phyloP scores from a whole-genome alignment of 1,140 invertebrate species.

The Paraescarpia echinospica region DNA sequence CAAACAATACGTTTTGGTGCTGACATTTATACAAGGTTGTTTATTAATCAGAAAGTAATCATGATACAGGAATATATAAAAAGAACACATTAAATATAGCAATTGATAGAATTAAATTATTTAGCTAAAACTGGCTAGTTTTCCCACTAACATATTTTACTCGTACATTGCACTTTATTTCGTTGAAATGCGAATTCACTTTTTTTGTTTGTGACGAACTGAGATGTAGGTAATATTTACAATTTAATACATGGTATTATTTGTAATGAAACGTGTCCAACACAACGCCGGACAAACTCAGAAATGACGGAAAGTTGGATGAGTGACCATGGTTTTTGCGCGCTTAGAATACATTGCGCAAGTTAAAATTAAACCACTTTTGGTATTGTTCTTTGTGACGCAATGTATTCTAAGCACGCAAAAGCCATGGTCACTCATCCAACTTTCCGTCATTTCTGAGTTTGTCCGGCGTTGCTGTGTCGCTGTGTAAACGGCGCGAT shows the following conservation, averaged over 20 bases:
- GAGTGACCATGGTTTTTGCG: not conserved
- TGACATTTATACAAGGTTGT: not conserved
- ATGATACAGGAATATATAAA: too few relatives aligned
- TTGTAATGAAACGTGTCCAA: too few relatives aligned
- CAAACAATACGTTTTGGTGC: not conserved
- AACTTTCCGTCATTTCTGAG: not conserved
- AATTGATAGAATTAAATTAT: too few relatives aligned
- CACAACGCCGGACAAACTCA: not conserved
- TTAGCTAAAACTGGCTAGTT: too few relatives aligned
- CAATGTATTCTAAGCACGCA: not conserved
- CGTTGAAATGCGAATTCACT: too few relatives aligned
- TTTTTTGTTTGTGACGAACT: too few relatives aligned
- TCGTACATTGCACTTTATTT: too few relatives aligned
- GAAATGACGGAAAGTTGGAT: not conserved
- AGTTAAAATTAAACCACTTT: not conserved
- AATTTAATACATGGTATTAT: too few relatives aligned
- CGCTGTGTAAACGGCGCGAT: not conserved
- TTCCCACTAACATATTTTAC: too few relatives aligned
- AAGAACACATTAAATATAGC: too few relatives aligned
- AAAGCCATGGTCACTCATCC: not conserved
- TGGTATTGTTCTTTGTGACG: not conserved
- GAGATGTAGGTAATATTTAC: too few relatives aligned
- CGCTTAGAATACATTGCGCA: not conserved
- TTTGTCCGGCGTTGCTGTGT: not conserved
- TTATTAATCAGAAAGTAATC: too few relatives aligned